A percentile compares a stretch with the other conserved stretches of the same genome.
phyloP scores from a whole-genome alignment of 2,797 vertebrate genomes.

The Poecile montanus region DNA sequence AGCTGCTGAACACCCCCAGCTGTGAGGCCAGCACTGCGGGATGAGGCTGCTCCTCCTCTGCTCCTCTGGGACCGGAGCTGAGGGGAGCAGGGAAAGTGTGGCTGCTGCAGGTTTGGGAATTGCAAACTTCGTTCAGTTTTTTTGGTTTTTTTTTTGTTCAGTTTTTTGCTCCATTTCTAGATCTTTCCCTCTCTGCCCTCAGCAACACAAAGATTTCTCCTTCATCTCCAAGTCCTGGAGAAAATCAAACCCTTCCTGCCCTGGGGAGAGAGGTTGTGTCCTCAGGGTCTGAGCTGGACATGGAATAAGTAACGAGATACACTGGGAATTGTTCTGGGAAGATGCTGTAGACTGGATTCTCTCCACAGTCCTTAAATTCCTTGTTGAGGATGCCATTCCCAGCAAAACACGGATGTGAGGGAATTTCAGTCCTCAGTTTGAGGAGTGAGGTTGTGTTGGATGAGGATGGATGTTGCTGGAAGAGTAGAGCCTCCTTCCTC shows the following conservation, averaged over 20 bases:
- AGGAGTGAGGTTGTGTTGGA: neutral
- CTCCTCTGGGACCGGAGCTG: neutral
- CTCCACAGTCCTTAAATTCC: neutral
- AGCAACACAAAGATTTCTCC: neutral
- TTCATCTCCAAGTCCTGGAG: neutral
- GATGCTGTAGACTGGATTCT: neutral
- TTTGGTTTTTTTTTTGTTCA: neutral
- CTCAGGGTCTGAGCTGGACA: neutral
- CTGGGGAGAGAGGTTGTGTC: neutral
- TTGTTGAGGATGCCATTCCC: neutral
- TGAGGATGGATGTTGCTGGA: neutral
- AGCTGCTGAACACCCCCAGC: neutral
- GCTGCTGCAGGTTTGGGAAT: neutral
- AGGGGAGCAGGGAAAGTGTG: neutral
- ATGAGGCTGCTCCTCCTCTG: neutral
- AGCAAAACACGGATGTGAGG: neutral
- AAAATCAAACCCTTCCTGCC: neutral
- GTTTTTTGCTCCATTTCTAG: neutral
- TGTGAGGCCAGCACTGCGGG: accelerated
- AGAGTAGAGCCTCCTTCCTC: neutral
- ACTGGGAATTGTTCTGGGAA: neutral
- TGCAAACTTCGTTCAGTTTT: neutral
- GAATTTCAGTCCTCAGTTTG: neutral
- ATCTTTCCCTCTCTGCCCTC: neutral
- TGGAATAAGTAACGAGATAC: accelerated